phyloP scores from a whole-genome alignment of 2,113 vertebrate genomes.

The Callithrix jacchus region DNA sequence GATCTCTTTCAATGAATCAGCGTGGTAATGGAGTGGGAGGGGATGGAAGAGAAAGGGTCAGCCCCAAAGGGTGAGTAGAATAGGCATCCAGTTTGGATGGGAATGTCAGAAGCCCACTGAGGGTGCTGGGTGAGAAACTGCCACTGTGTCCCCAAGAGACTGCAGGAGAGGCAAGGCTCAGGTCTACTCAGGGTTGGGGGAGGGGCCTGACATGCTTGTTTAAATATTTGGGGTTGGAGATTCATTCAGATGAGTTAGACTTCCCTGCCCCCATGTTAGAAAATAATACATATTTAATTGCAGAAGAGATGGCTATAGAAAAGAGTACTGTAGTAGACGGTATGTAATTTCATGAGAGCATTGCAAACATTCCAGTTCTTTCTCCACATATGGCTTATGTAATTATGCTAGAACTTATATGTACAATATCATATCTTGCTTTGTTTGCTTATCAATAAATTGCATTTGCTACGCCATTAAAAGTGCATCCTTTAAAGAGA shows the following conservation, averaged over 20 bases:
- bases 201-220: not conserved
- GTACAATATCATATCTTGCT: not conserved
- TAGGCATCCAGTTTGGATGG: not conserved
- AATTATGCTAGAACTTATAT: not conserved
- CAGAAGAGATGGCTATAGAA: not conserved
- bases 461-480: slow-evolving; percentile 6
- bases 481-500: not conserved
- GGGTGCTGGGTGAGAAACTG: not conserved
- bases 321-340: not conserved
- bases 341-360: not conserved
- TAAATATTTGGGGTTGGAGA: not conserved
- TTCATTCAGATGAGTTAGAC: not conserved
- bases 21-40: slow-evolving; percentile 53
- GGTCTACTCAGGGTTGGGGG: not conserved
- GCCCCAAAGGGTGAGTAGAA: not conserved
- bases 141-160: not conserved
- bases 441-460: not conserved
- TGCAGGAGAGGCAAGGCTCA: rapidly evolving
- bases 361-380: not conserved
- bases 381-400: not conserved
- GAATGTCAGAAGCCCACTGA: not conserved
- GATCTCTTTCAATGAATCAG: slow-evolving; percentile 49
- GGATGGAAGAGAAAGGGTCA: not conserved
- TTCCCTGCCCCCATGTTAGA: not conserved
- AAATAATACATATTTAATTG: not conserved